Conservation (phyloP, 2,888 invertebrate species). For the Thereva unica region DNA sequence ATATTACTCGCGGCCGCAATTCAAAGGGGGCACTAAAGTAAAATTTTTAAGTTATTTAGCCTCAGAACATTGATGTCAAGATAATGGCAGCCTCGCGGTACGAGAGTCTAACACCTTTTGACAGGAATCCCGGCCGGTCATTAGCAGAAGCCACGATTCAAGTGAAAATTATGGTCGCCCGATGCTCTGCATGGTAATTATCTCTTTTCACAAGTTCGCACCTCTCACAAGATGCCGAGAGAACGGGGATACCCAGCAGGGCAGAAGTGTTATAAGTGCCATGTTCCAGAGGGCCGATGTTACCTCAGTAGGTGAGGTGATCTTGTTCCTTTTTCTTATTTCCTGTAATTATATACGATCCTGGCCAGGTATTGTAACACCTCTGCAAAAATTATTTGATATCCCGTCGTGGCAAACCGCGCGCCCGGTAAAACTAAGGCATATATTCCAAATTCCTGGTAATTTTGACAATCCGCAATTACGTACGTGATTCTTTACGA, state of each 20-base stretch:
- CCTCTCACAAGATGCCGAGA: slow-evolving; percentile 36
- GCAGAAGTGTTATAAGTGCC: background rate
- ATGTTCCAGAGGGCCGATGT: slow-evolving; percentile 9
- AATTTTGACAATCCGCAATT: slow-evolving; percentile 41
- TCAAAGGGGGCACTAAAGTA: background rate
- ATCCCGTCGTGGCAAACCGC: slow-evolving; percentile 5
- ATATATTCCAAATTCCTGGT: slow-evolving; percentile 21
- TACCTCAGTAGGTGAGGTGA: slow-evolving; percentile 11
- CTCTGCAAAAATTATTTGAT: slow-evolving; percentile 26
- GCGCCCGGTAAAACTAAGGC: background rate
- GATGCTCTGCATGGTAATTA: slow-evolving; percentile 32
- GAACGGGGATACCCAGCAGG: slow-evolving; percentile 1
- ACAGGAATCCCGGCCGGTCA: slow-evolving; percentile 7
- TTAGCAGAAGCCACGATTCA: slow-evolving; percentile 15
- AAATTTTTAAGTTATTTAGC: slow-evolving; percentile 14
- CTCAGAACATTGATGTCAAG: slow-evolving; percentile 11
- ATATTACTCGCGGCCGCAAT: slow-evolving; percentile 1
- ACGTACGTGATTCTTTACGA: slow-evolving; percentile 40
- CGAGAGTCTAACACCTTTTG: slow-evolving; percentile 14
- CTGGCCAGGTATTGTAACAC: slow-evolving; percentile 35
- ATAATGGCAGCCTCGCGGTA: slow-evolving; percentile 12
- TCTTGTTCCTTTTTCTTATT: slow-evolving; percentile 38
- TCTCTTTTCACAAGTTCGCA: slow-evolving; percentile 39
- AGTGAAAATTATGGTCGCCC: slow-evolving; percentile 16
- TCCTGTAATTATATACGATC: slow-evolving; percentile 36